These are phyloP conservation scores for Muntiacus muntjak DNA, from an alignment of 2,113 vertebrate genomes.

Conservation along the genomic window DNA sequence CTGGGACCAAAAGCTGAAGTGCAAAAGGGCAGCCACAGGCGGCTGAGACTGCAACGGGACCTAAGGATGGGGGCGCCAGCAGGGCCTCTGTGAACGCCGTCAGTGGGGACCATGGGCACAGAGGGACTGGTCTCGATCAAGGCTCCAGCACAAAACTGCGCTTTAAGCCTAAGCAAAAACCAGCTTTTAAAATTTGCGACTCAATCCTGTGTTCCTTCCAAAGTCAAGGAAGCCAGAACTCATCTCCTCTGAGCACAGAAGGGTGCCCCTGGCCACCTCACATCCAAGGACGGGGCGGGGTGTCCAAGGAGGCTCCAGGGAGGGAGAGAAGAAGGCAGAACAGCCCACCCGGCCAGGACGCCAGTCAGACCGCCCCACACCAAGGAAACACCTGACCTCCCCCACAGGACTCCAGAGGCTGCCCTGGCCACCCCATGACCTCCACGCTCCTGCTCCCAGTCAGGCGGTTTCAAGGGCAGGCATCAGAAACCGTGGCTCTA, in stretches of 20 bases:
- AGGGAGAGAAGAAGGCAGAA: neutral
- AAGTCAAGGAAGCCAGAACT: neutral
- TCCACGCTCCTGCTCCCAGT: neutral
- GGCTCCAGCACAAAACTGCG: neutral
- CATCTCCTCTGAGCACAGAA: neutral
- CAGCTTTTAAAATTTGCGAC: neutral
- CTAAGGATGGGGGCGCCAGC: neutral
- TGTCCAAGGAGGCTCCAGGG: neutral
- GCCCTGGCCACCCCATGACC: neutral
- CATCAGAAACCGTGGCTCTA: neutral
- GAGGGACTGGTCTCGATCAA: neutral
- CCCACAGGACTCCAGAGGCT: neutral
- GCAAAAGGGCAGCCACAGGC: neutral
- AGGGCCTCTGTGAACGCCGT: neutral
- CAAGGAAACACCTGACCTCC: neutral
- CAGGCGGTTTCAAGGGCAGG: neutral
- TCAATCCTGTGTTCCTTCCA: neutral
- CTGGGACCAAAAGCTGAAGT: neutral
- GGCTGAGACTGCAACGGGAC: neutral
- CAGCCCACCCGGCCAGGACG: neutral
- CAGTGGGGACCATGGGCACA: neutral
- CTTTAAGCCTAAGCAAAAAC: neutral
- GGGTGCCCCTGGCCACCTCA: neutral
- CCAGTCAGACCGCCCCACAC: neutral
- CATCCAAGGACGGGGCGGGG: neutral